Conservation (phyloP, 1,140 invertebrate species). For the Frieseomelitta varia region DNA sequence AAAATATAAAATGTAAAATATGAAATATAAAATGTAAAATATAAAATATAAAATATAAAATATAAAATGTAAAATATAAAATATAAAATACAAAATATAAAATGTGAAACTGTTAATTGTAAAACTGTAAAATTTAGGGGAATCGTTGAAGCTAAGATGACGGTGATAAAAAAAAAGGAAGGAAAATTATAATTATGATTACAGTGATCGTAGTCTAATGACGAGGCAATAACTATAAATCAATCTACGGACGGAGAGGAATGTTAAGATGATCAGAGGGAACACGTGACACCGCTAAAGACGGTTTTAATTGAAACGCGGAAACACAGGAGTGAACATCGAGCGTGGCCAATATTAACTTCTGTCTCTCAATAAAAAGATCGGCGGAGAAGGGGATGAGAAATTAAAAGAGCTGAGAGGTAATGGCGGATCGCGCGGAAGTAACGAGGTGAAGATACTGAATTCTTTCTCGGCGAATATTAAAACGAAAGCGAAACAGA, state of each 20-base stretch:
- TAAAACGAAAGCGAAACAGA: conserved; percentile 73
- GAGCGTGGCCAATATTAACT: conserved; percentile 33
- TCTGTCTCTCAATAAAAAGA: conserved; percentile 32
- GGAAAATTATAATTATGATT: too few relatives aligned
- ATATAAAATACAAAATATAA: not conserved
- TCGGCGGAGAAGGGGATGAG: not conserved
- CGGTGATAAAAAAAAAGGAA: too few relatives aligned
- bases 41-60: not conserved
- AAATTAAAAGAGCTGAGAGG: conserved; percentile 34
- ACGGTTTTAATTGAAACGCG: conserved; percentile 10
- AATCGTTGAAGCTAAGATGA: not conserved
- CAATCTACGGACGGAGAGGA: not conserved
- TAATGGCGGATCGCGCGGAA: not conserved
- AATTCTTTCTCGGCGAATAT: conserved; percentile 71
- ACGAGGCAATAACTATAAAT: not conserved
- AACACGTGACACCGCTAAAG: not conserved
- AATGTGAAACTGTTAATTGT: not conserved
- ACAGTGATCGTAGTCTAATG: not conserved
- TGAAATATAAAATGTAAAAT: not conserved
- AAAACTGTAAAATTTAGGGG: not conserved
- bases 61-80: not conserved
- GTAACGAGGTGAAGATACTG: conserved; percentile 43
- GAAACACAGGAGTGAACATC: conserved; percentile 13
- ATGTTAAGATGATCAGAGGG: not conserved
- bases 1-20: not conserved